Evolutionary conservation across 1,140 invertebrate genomes (phyloP).

Genomic region (Philopotamus ludificatus): DNA sequence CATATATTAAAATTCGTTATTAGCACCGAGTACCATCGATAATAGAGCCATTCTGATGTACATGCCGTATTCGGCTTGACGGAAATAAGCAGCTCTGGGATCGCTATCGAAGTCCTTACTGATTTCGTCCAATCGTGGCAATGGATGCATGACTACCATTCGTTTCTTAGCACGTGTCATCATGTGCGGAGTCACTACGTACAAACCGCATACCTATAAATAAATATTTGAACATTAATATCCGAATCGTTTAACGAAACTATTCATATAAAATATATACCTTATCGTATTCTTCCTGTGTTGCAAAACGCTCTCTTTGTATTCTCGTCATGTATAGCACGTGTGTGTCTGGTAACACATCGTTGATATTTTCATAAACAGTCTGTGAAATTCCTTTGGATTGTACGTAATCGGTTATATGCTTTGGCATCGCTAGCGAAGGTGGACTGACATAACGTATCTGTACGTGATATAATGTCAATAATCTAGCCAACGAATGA

Average conservation of each 20-base stretch:
- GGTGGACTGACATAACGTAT: conserved; percentile 87
- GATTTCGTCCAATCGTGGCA: conserved; percentile 94
- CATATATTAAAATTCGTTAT: conserved; percentile 22
- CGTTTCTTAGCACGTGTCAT: conserved; percentile 92
- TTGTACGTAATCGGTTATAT: conserved; percentile 76
- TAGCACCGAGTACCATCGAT: conserved; percentile 79
- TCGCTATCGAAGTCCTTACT: conserved; percentile 92
- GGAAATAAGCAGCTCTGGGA: conserved; percentile 95
- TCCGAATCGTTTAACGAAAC: not conserved
- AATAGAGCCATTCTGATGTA: conserved; percentile 97
- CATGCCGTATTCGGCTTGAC: conserved; percentile 97
- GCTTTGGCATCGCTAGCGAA: conserved; percentile 86
- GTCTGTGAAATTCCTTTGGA: conserved; percentile 79
- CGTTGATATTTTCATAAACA: conserved; percentile 71
- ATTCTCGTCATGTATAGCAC: conserved; percentile 98
- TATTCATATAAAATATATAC: conserved; percentile 52
- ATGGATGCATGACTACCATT: conserved; percentile 97
- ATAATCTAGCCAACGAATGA: conserved; percentile 89
- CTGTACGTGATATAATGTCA: conserved; percentile 89
- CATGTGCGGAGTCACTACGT: conserved; percentile 88
- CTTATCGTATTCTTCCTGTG: conserved; percentile 82
- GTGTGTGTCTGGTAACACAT: conserved; percentile 88
- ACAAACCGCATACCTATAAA: conserved; percentile 76
- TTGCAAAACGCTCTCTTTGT: conserved; percentile 89
- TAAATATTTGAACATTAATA: conserved; percentile 32